Conservation (phyloP, 1,140 invertebrate species). For the Rhyzopertha dominica region DNA sequence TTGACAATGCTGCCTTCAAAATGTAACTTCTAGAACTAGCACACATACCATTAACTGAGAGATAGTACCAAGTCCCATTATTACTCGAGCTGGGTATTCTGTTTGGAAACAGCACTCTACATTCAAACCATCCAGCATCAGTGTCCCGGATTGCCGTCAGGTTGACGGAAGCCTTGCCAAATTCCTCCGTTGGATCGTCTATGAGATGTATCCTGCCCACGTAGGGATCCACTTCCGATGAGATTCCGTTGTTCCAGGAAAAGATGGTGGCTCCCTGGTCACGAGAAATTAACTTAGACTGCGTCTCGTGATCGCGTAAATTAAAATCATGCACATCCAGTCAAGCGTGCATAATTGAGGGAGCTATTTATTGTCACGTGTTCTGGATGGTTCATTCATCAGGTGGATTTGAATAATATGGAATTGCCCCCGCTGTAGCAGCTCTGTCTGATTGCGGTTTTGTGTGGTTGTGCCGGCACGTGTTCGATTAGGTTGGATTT, state of each 20-base stretch:
- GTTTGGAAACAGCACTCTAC: constrained; percentile 82
- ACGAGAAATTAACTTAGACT: too few species aligned
- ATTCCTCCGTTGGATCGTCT: constrained; percentile 46
- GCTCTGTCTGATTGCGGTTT: too few species aligned
- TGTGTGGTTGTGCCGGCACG: too few species aligned
- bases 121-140: constrained; percentile 90
- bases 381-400: too few species aligned
- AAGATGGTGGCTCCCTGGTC: constrained; percentile 67
- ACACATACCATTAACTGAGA: constrained; percentile 74
- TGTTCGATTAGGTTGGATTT: too few species aligned
- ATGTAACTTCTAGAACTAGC: neutral
- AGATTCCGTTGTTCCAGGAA: constrained; percentile 74
- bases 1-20: too few species aligned
- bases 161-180: constrained; percentile 79
- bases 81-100: constrained; percentile 72
- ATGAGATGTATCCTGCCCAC: constrained; percentile 65
- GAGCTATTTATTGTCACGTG: too few species aligned
- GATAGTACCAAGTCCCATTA: constrained; percentile 84
- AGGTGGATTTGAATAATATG: too few species aligned
- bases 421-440: too few species aligned
- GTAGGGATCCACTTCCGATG: constrained; percentile 66
- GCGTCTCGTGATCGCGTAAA: too few species aligned
- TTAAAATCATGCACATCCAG: too few species aligned
- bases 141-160: constrained; percentile 82
- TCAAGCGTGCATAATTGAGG: too few species aligned